Percentiles rank a stretch among this genome's conserved stretches.
phyloP scores from a whole-genome alignment of 2,113 vertebrate species.

The Xenopus tropicalis region UCB_Xtro_10.0 CM004447.2:31936001-31936500 shows the following conservation, averaged over 20 bases:
- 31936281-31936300: conserved; percentile 57
- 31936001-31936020: not conserved
- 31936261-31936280: conserved; percentile 51
- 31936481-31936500: conserved; percentile 55
- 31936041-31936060: conserved; percentile 7
- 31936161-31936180: conserved; percentile 57
- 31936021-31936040: conserved; percentile 24
- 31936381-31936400: conserved; percentile 52
- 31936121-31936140: conserved; percentile 47
- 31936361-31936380: conserved; percentile 57
- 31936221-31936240: conserved; percentile 60
- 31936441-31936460: conserved; percentile 55
- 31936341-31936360: conserved; percentile 54
- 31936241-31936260: conserved; percentile 56
- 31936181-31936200: conserved; percentile 60
- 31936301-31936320: conserved; percentile 54
- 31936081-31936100: conserved; percentile 30
- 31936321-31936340: conserved; percentile 60
- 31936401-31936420: conserved; percentile 70
- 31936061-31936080: conserved; percentile 30
- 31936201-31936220: conserved; percentile 58
- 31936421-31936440: conserved; percentile 65
- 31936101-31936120: conserved; percentile 36
- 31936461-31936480: conserved; percentile 58
- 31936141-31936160: conserved; percentile 59